A percentile compares a stretch with the other conserved stretches of the same genome.
Conservation (phyloP, 2,888 invertebrate genomes). For the Linyphia triangularis region DNA sequence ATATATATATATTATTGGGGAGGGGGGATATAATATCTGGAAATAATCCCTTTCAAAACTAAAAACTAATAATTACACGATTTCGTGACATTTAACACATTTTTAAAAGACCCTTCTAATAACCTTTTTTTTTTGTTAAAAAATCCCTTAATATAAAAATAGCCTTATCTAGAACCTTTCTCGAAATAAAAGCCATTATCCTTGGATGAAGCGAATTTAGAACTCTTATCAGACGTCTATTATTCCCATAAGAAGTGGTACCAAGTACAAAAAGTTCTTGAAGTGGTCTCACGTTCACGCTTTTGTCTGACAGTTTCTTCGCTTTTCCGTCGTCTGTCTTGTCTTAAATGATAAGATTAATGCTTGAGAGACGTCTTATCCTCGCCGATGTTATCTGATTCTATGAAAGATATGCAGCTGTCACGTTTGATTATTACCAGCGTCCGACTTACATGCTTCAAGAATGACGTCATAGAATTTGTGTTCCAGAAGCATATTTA, state of each 20-base stretch:
- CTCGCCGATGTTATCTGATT: too few species aligned
- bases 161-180: background rate
- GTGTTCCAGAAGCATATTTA: too few species aligned
- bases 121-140: background rate
- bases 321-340: background rate
- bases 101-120: background rate
- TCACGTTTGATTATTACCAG: too few species aligned
- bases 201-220: background rate
- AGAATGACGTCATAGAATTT: too few species aligned
- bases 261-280: background rate
- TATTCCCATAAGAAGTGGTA: background rate
- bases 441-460: too few species aligned
- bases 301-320: too few species aligned
- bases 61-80: background rate
- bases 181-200: background rate
- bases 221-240: background rate
- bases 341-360: background rate
- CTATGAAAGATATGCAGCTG: too few species aligned
- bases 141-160: background rate
- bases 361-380: too few species aligned
- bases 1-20: too few species aligned
- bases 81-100: background rate
- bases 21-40: too few species aligned
- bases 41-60: background rate
- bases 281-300: too few species aligned